These are phyloP conservation scores for Palythoa grandis DNA, from an alignment of 92 coral and sea anemone species.

Conservation along the genomic window DNA sequence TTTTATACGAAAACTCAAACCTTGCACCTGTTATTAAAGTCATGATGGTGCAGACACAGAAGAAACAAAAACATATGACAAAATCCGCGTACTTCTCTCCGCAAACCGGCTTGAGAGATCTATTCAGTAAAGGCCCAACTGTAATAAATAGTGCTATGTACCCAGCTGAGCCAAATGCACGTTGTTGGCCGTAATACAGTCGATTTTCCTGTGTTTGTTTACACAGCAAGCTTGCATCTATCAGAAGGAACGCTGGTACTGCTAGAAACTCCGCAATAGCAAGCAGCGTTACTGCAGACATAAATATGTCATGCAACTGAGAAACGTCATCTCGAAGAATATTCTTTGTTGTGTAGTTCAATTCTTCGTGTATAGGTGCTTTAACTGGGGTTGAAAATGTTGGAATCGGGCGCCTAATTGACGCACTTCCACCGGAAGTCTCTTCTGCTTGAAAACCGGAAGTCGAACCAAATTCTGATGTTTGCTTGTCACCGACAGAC, in stretches of 20 bases:
- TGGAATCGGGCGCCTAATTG: not conserved
- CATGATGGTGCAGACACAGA: conserved; percentile 73
- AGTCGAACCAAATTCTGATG: conserved; percentile 19
- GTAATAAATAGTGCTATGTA: conserved; percentile 68
- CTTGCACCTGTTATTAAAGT: conserved; percentile 75
- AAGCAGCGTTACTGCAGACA: conserved; percentile 67
- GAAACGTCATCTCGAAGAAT: conserved; percentile 64
- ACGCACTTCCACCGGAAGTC: conserved; percentile 43
- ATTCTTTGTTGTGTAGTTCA: conserved; percentile 61
- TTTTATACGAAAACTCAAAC: conserved; percentile 66
- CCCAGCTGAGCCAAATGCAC: conserved; percentile 92
- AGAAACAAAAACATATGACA: conserved; percentile 84
- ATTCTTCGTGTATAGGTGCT: not conserved
- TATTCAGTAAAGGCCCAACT: conserved; percentile 78
- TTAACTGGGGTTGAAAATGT: not conserved
- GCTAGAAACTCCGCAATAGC: conserved; percentile 64
- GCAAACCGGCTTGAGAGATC: conserved; percentile 83
- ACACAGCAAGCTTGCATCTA: conserved; percentile 74
- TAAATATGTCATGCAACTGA: conserved; percentile 63
- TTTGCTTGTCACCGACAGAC: conserved; percentile 26
- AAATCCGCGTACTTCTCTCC: conserved; percentile 87
- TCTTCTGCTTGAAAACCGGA: conserved; percentile 37
- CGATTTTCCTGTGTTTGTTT: conserved; percentile 71
- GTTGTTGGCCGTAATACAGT: conserved; percentile 83
- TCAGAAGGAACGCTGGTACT: conserved; percentile 71